A percentile compares a stretch with the other conserved stretches of the same genome.
These are phyloP conservation scores for Stegastes partitus DNA, from an alignment of 2,113 vertebrate genomes.

Conservation along the genomic window DNA sequence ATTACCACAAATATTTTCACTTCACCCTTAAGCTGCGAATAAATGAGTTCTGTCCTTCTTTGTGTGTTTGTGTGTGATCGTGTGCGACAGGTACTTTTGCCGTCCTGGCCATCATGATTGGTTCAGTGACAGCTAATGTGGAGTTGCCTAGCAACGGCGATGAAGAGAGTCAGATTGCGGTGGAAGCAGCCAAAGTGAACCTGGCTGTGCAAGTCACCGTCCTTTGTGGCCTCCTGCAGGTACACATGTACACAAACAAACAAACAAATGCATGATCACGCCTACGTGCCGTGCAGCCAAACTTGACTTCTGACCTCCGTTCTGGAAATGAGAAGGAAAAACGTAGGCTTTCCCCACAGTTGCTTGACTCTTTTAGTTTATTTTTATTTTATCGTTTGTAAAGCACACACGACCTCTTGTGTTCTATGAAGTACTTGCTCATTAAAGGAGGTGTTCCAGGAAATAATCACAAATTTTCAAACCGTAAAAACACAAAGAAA, in stretches of 20 bases:
- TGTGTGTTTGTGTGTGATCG: conserved; percentile 23
- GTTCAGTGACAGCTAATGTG: conserved; percentile 64
- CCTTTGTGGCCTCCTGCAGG: conserved; percentile 78
- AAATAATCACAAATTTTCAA: background rate
- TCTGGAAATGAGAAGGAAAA: background rate
- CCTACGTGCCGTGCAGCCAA: background rate
- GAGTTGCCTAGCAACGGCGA: conserved; percentile 59
- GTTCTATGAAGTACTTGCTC: too few species aligned
- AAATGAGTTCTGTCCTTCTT: background rate
- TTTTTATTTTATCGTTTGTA: too few species aligned
- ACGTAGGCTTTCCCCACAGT: background rate
- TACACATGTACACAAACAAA: background rate
- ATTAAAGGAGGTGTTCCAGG: too few species aligned
- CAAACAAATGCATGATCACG: background rate
- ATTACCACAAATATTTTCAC: too few species aligned
- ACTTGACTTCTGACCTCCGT: background rate
- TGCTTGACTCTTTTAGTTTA: background rate
- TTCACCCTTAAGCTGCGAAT: too few species aligned
- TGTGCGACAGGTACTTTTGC: conserved; percentile 69
- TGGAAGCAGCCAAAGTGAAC: conserved; percentile 65
- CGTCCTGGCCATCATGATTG: conserved; percentile 72
- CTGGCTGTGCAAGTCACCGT: conserved; percentile 69
- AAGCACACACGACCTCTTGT: too few species aligned
- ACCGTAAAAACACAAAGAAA: background rate
- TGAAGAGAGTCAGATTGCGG: conserved; percentile 46